Percentiles rank a stretch among this genome's conserved stretches.
Evolutionary conservation across 2,888 invertebrate genomes (phyloP).

Genomic region (Chydorus sphaericus): DNA sequence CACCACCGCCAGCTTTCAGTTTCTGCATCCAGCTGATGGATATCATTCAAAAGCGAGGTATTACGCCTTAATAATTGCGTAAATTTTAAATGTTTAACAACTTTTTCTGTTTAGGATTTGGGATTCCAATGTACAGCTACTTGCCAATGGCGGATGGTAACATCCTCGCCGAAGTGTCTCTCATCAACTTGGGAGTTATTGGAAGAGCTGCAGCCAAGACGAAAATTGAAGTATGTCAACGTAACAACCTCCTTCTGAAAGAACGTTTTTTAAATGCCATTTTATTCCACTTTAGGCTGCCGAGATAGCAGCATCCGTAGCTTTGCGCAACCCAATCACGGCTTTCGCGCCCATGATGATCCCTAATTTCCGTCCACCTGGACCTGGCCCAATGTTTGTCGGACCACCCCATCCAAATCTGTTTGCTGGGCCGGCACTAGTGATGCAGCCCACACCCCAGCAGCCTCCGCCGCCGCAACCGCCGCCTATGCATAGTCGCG

Average conservation of each 20-base stretch:
- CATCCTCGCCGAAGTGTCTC: neutral
- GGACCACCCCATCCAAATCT: no score
- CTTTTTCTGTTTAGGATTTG: constrained; percentile 1
- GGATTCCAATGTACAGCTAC: constrained; percentile 3
- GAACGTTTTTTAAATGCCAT: no score
- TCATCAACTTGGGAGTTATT: neutral
- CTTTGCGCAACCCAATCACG: constrained; percentile 3
- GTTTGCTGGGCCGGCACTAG: no score
- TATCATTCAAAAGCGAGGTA: constrained; percentile 5
- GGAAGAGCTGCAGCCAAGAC: neutral
- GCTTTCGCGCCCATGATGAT: neutral
- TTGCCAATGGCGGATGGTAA: neutral
- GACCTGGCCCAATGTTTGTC: neutral
- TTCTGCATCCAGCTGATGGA: constrained; percentile 1
- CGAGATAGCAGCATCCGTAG: constrained; percentile 5
- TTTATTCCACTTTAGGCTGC: neutral
- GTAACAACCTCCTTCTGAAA: no score
- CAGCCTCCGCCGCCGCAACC: no score
- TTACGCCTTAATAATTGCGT: neutral
- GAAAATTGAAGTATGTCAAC: neutral
- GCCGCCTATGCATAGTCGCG: neutral
- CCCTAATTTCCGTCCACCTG: neutral
- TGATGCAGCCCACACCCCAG: no score
- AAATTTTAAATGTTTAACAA: neutral
- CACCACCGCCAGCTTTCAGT: constrained; percentile 1